These are phyloP conservation scores for Neuroscelio doddi DNA, from an alignment of 2,888 invertebrate genomes.

Conservation along the genomic window DNA sequence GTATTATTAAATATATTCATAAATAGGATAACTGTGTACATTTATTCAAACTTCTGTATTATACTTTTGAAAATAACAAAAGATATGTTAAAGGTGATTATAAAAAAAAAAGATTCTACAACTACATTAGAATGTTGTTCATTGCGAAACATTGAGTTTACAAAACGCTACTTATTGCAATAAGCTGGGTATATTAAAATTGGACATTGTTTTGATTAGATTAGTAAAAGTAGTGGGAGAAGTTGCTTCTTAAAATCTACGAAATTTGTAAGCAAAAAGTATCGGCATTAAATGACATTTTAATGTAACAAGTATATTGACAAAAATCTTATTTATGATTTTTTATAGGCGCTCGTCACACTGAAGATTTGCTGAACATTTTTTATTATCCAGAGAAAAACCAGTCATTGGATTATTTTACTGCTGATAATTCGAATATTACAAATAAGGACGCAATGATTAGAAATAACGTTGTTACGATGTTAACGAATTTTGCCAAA, in stretches of 20 bases:
- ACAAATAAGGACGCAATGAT: conserved; percentile 64
- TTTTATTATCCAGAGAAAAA: conserved; percentile 67
- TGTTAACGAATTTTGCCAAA: conserved; percentile 79
- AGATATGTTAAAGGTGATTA: conserved; percentile 25
- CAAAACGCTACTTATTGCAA: too few relatives aligned
- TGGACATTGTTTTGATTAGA: too few relatives aligned
- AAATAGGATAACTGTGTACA: too few relatives aligned
- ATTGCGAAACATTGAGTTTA: too few relatives aligned
- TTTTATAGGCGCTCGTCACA: conserved; percentile 74
- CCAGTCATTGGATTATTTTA: conserved; percentile 48
- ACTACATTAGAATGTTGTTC: too few relatives aligned
- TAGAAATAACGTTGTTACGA: conserved; percentile 72
- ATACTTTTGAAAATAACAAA: conserved; percentile 37
- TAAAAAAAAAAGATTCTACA: too few relatives aligned
- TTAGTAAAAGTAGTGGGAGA: too few relatives aligned
- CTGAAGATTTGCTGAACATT: conserved; percentile 76
- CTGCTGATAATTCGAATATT: conserved; percentile 44
- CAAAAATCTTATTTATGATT: conserved; percentile 5
- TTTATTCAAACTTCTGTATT: too few relatives aligned
- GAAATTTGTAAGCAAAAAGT: too few relatives aligned
- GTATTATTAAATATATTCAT: too few relatives aligned
- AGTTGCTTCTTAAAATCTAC: too few relatives aligned
- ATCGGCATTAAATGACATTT: background rate
- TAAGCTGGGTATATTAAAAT: too few relatives aligned
- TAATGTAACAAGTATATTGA: background rate